Evolutionary conservation across 2,797 vertebrate genomes (phyloP).

Genomic region (Nannoperca obscura): DNA sequence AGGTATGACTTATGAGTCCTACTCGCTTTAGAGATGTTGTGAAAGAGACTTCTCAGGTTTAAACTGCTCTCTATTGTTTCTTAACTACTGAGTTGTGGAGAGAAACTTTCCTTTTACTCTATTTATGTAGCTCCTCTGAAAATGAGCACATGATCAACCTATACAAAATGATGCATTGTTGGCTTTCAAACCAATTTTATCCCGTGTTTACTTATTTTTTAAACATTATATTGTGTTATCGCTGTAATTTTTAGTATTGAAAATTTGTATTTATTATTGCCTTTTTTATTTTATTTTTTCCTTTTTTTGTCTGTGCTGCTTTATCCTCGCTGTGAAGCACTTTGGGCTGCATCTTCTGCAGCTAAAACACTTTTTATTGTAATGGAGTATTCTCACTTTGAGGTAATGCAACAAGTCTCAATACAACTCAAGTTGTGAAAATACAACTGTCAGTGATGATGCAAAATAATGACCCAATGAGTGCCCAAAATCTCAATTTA

Average conservation of each 20-base stretch:
- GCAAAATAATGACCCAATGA: no score
- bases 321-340: no score
- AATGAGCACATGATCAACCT: not conserved
- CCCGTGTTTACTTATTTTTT: no score
- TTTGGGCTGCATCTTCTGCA: not conserved
- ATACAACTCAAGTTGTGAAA: not conserved
- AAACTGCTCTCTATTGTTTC: not conserved
- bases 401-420: not conserved
- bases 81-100: not conserved
- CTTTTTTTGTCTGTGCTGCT: not conserved
- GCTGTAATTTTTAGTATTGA: no score
- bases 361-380: not conserved
- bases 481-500: not conserved
- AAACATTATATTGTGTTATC: no score
- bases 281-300: not conserved
- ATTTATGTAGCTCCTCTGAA: not conserved
- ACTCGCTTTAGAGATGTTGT: not conserved
- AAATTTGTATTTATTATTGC: no score
- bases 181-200: no score
- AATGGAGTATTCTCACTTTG: not conserved
- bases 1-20: not conserved
- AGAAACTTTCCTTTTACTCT: not conserved
- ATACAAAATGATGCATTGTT: not conserved
- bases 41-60: not conserved
- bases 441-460: no score